Conservation (phyloP, 2,888 invertebrate species). For the Buathra laborator region DNA sequence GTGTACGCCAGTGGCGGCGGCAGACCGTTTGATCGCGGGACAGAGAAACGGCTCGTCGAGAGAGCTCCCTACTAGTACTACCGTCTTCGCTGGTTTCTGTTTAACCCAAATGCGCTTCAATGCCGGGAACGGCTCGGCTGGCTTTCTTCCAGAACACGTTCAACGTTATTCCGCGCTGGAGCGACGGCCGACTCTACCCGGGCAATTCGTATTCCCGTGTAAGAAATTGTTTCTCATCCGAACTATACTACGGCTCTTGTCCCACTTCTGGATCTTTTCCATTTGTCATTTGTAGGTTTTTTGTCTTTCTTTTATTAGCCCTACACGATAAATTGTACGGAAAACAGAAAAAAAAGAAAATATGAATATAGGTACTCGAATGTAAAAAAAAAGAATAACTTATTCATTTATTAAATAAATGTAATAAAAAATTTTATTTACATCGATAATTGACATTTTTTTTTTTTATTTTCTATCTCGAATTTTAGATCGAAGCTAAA, state of each 20-base stretch:
- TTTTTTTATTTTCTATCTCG: too few species aligned
- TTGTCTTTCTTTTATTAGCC: not conserved
- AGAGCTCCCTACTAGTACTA: slow-evolving; percentile 16
- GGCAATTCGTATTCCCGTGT: slow-evolving; percentile 64
- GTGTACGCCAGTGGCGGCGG: slow-evolving; percentile 57
- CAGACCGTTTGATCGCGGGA: slow-evolving; percentile 67
- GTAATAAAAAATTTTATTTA: too few species aligned
- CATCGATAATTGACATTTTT: too few species aligned
- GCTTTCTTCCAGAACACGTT: slow-evolving; percentile 76
- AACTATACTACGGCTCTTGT: slow-evolving; percentile 44
- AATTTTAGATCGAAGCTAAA: not conserved
- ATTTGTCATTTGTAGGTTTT: slow-evolving; percentile 33
- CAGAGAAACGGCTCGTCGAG: slow-evolving; percentile 46
- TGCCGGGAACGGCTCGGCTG: slow-evolving; percentile 71
- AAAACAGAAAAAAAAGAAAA: slow-evolving; percentile 2
- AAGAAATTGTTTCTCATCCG: slow-evolving; percentile 70
- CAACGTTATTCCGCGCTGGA: slow-evolving; percentile 66
- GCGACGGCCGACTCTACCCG: slow-evolving; percentile 48
- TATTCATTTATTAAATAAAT: too few species aligned
- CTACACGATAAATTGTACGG: not conserved
- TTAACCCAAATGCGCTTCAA: slow-evolving; percentile 72
- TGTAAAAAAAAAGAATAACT: too few species aligned
- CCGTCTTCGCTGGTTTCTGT: slow-evolving; percentile 64
- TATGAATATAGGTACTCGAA: not conserved
- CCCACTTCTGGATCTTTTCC: slow-evolving; percentile 58